Conservation (phyloP, 2,113 vertebrate species). For the Meriones unguiculatus region DNA sequence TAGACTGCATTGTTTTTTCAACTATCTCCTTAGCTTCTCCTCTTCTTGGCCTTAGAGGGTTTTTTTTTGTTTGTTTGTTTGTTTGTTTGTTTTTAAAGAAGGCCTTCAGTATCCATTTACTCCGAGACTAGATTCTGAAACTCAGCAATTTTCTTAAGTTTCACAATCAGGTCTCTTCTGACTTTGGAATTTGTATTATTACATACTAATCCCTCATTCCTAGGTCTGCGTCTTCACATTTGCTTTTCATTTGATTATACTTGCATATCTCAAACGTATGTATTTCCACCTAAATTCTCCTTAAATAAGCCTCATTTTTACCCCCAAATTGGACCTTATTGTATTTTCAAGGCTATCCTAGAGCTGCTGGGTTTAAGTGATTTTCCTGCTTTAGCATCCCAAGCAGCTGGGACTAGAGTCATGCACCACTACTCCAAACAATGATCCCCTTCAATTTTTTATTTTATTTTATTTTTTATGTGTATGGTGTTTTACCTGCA, state of each 20-base stretch:
- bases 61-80: no score
- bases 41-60: constrained; percentile 1
- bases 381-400: neutral
- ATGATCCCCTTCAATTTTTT: neutral
- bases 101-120: neutral
- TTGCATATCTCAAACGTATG: neutral
- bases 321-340: neutral
- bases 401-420: no score
- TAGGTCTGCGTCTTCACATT: neutral
- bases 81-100: neutral
- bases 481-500: neutral
- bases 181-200: constrained; percentile 10
- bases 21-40: neutral
- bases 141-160: neutral
- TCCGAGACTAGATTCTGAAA: neutral
- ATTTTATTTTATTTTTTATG: neutral
- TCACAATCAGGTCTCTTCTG: neutral
- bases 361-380: neutral
- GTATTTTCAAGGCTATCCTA: neutral
- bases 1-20: constrained; percentile 17
- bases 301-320: neutral
- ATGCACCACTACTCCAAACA: neutral
- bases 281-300: neutral
- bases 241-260: neutral
- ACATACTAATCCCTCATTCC: neutral